A percentile compares a stretch with the other conserved stretches of the same genome.
Conservation (phyloP, 1,140 invertebrate genomes). For the Achroia grisella region DNA sequence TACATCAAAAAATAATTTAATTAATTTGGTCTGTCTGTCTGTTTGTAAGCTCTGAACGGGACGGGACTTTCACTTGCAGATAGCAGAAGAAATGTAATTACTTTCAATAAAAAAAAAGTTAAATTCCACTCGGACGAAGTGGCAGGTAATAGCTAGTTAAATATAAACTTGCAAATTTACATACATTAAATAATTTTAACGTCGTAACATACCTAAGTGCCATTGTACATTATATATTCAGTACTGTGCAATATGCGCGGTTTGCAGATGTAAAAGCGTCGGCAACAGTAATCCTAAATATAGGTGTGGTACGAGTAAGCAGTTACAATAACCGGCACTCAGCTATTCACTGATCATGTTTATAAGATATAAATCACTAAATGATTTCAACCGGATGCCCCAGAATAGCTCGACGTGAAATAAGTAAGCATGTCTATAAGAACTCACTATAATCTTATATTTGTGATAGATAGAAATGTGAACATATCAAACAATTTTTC, state of each 20-base stretch:
- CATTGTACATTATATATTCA: slow-evolving; percentile 1
- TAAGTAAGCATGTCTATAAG: too few species aligned
- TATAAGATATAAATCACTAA: slow-evolving; percentile 59
- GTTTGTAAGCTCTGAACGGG: too few species aligned
- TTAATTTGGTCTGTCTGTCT: too few species aligned
- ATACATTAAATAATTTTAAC: too few species aligned
- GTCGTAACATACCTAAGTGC: background rate
- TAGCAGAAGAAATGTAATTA: too few species aligned
- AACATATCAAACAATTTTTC: too few species aligned
- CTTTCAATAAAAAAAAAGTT: background rate
- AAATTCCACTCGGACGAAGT: background rate
- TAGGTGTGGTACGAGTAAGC: slow-evolving; percentile 19
- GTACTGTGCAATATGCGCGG: background rate
- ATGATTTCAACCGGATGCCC: slow-evolving; percentile 36
- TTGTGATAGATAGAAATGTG: too few species aligned
- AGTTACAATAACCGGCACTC: slow-evolving; percentile 49
- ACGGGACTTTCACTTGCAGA: too few species aligned
- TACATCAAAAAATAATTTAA: too few species aligned
- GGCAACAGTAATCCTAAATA: slow-evolving; percentile 49
- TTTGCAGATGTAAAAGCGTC: slow-evolving; percentile 11
- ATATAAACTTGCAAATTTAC: too few species aligned
- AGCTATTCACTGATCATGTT: slow-evolving; percentile 63
- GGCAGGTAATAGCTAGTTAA: background rate
- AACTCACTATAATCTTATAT: too few species aligned
- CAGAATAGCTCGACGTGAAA: slow-evolving; percentile 27